Evolutionary conservation across 1,140 invertebrate species (phyloP), one percentile per base, ranked within the genome.

Genomic region (Coboldia fuscipes): DNA sequence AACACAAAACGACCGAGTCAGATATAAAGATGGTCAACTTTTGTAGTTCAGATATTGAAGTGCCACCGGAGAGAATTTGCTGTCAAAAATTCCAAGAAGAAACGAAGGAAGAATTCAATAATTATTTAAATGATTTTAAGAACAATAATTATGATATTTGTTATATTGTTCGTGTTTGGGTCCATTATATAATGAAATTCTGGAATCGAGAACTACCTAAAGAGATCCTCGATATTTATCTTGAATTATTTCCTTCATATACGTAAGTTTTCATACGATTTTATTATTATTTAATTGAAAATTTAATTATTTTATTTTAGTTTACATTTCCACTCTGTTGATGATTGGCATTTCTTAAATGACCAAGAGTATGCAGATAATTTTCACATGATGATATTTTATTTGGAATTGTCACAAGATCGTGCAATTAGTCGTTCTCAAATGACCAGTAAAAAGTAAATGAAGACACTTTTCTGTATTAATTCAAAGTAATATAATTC

Each of bases 181-280:
- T 44, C 2, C 37, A 42, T 21, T 36, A 24, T 32, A 34, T 44
- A 8, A 40, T 41, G 30, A 18, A n/a, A 4, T 40, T 32, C 31
- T 42, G 38, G 39, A 31, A 37, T 15, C 26, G 36, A 16, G 14
- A 28, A 8, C n/a, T 43, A 17, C 29, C 40, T 4, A 15, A 35
- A 14, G 33, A 39, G 2, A 33, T 43, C 7, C 29, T 33, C 4
- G 21, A 20, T 12, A 17, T 38, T 14, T 43, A 41, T 32, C n/a
- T 36, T 4, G 30, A 41, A 23, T 30, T 43, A 14, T 43, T 35
- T 33, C 4, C 8, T 9, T 26, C 35, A 35, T 43, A 43, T 27
- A n/a, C 37, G 39, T 38, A 39, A 38, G 37, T 34, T 30, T 29
- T 30, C 15, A 16, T 13, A 6, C 12, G 15, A 27, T n/a, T 10